A percentile compares a stretch with the other conserved stretches of the same genome.
Evolutionary conservation across 2,797 vertebrate genomes (phyloP).

Genomic region (Hirundo rustica): DNA sequence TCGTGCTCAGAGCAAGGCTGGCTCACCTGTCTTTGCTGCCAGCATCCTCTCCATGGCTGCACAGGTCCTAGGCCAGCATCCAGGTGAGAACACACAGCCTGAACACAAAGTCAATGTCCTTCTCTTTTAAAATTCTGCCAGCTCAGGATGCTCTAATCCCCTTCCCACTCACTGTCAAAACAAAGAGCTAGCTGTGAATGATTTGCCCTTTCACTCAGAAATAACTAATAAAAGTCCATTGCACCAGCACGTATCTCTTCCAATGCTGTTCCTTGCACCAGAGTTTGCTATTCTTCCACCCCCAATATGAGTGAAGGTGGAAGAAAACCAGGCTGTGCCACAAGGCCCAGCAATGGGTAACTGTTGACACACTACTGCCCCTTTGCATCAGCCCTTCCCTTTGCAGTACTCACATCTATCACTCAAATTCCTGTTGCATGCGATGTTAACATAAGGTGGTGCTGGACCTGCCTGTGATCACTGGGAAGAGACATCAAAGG

Average conservation of each 20-base stretch:
- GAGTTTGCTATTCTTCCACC: background rate
- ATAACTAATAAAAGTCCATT: background rate
- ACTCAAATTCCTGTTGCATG: background rate
- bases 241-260: background rate
- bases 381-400: background rate
- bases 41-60: background rate
- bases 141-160: background rate
- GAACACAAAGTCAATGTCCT: background rate
- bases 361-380: background rate
- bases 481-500: background rate
- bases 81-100: background rate
- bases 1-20: background rate
- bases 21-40: background rate
- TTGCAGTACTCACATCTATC: background rate
- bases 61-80: background rate
- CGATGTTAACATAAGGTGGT: background rate
- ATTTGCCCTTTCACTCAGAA: background rate
- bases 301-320: rapidly evolving
- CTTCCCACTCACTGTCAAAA: background rate
- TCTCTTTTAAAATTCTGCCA: background rate
- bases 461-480: background rate
- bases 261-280: background rate
- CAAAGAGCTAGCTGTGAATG: background rate
- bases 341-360: rapidly evolving
- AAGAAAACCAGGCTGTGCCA: background rate